Evolutionary conservation across 2,113 vertebrate genomes (phyloP), one percentile per base, ranked within the genome.

Genomic region (Silurus meridionalis): DNA sequence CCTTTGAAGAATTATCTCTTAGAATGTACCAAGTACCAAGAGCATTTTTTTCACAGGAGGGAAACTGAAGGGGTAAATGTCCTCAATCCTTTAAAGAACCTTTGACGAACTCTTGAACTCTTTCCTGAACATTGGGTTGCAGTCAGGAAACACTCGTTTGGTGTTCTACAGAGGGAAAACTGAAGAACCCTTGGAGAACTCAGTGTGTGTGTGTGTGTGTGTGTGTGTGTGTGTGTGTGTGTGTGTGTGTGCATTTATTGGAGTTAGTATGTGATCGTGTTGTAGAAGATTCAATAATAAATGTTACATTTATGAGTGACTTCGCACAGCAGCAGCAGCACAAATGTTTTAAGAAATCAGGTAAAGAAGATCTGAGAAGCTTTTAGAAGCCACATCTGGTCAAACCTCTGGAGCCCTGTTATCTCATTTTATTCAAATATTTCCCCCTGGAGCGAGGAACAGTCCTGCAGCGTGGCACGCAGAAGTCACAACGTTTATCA

Each of bases 351-450:
- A 55, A 28, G n/a, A 28, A 28, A 79, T 28, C n/a, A 17, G 53
- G 58, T 9, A 21, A 57, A 79, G 77, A 37, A 79, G 77, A 58
- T 60, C 55, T 77, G 23, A 77, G 52, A 15, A 77, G 74, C 23
- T 58, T 79, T 79, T 10, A 2, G 25, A 79, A 79, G 80, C 14
- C 80, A 82, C 80, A 82, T 82, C 80, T 82, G 80, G 48, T 66
- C 5, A 1, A 8, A 64, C 48, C 80, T 82, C 48, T 52, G 80
- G 60, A 82, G n/a, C 61, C 80, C 80, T 82, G 80, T 82, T 82
- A 82, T 82, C 80, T 82, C 21, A 52, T 64, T 66, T 66, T 82
- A 82, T 64, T 82, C 17, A 82, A 64, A 82, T 25, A 82, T 64
- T 82, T 82, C 13, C 61, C 78, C 80, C 46, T 75, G 61, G 61